Conservation (phyloP, 2,113 vertebrate species). For the Tachycineta bicolor region DNA sequence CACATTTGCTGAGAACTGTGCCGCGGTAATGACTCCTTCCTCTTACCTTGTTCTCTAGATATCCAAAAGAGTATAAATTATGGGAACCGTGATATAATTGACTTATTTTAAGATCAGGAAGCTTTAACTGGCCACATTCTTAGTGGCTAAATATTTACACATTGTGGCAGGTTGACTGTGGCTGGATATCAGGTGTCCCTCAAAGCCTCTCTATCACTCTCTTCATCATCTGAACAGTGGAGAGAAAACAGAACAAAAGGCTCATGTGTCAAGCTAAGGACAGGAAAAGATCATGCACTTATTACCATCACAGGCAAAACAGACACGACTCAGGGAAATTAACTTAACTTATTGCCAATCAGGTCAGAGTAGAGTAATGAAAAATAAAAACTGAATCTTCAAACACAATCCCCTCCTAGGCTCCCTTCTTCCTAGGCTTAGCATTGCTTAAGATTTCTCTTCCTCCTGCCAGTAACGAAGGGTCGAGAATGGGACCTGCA, state of each 20-base stretch:
- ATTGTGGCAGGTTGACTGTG: background rate
- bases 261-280: background rate
- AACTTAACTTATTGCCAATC: background rate
- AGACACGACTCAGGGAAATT: background rate
- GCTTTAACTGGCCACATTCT: background rate
- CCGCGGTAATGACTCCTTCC: background rate
- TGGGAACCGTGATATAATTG: background rate
- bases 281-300: background rate
- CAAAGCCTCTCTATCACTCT: background rate
- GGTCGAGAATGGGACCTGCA: background rate
- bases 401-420: background rate
- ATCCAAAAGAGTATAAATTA: background rate
- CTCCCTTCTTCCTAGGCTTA: background rate
- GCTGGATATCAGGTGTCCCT: background rate
- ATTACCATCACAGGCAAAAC: background rate
- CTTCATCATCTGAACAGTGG: background rate
- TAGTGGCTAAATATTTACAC: background rate
- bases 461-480: fast-evolving
- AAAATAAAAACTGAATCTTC: background rate
- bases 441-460: background rate
- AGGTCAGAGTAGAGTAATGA: background rate
- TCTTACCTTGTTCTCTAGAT: background rate
- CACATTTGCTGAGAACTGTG: background rate
- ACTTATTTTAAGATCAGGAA: background rate
- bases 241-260: background rate